phyloP scores from a whole-genome alignment of 2,113 vertebrate genomes.

The Otus sunia region DNA sequence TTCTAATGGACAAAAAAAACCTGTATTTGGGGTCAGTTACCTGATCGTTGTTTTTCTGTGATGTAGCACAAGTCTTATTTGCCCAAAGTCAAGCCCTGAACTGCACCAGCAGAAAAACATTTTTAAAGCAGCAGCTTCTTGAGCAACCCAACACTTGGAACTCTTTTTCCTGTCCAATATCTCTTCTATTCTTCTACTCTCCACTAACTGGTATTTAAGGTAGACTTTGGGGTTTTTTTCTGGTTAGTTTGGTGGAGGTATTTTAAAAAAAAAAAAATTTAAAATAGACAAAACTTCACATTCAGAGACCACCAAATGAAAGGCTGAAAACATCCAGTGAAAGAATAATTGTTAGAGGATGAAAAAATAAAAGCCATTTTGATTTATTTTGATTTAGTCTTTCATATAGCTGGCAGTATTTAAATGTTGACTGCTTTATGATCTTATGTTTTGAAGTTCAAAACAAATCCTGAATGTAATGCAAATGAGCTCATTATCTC shows the following conservation, averaged over 20 bases:
- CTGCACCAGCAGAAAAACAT: background rate
- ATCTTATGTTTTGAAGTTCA: constrained; percentile 57
- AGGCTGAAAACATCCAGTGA: background rate
- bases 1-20: background rate
- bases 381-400: background rate
- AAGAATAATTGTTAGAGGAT: constrained; percentile 17
- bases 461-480: constrained; percentile 65
- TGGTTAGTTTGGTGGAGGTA: background rate
- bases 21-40: background rate
- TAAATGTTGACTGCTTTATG: constrained; percentile 36
- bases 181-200: background rate
- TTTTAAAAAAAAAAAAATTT: background rate
- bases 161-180: background rate
- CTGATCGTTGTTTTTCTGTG: background rate
- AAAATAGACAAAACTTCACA: background rate
- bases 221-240: background rate
- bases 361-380: constrained; percentile 1
- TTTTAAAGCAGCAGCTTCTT: background rate
- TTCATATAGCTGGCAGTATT: constrained; percentile 21
- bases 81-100: background rate
- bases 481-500: constrained; percentile 66
- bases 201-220: background rate
- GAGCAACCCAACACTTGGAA: background rate
- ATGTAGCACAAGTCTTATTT: background rate
- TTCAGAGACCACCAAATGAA: background rate